Evolutionary conservation across 2,888 invertebrate species (phyloP).

Genomic region (Hedya salicella): DNA sequence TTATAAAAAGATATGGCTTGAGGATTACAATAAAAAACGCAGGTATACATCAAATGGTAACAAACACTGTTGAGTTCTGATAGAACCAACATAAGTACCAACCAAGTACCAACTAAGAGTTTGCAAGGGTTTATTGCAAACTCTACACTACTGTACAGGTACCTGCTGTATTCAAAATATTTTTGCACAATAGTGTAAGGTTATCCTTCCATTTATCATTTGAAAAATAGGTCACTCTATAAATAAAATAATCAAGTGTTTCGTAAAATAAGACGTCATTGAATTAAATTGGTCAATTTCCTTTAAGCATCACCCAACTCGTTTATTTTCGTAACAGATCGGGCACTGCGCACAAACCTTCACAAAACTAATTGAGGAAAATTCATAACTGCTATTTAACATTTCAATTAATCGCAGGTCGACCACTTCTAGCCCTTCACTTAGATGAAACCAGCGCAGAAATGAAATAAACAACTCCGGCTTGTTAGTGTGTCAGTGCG

Average conservation of each 20-base stretch:
- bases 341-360: constrained; percentile 57
- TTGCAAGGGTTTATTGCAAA: too few relatives aligned
- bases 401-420: constrained; percentile 74
- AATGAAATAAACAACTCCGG: constrained; percentile 55
- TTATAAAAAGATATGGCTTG: too few relatives aligned
- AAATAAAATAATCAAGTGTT: not conserved
- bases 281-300: constrained; percentile 31
- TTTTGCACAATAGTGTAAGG: too few relatives aligned
- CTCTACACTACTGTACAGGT: too few relatives aligned
- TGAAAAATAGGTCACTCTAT: not conserved
- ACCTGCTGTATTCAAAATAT: too few relatives aligned
- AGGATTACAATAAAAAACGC: too few relatives aligned
- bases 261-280: not conserved
- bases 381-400: constrained; percentile 71
- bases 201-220: not conserved
- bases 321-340: constrained; percentile 46
- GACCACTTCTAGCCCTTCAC: constrained; percentile 75
- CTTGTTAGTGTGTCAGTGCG: constrained; percentile 49
- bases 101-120: too few relatives aligned
- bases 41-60: too few relatives aligned
- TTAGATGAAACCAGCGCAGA: constrained; percentile 57
- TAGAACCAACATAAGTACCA: too few relatives aligned
- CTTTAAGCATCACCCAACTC: constrained; percentile 24
- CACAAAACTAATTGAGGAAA: constrained; percentile 66
- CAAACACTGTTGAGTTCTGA: too few relatives aligned